Percentiles rank a stretch among this genome's conserved stretches.
phyloP scores from a whole-genome alignment of 2,888 invertebrate genomes.

The Scelioninae gen. 1 region DNA sequence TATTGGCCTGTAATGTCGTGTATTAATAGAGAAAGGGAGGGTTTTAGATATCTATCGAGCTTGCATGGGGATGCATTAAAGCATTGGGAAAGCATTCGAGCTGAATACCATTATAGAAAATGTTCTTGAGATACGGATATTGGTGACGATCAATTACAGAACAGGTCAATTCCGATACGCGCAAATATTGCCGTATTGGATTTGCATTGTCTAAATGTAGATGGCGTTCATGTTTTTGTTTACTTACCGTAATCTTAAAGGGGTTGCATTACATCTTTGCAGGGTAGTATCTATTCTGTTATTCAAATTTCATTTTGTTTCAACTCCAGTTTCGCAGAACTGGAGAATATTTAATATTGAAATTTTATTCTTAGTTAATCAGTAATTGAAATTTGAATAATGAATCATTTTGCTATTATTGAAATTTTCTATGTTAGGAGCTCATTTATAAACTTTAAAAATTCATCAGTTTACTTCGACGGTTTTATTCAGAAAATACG shows the following conservation, averaged over 20 bases:
- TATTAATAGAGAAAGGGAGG: background rate
- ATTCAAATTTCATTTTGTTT: conserved; percentile 10
- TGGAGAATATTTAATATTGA: background rate
- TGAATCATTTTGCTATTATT: background rate
- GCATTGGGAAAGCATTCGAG: conserved; percentile 26
- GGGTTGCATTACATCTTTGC: background rate
- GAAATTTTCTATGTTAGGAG: background rate
- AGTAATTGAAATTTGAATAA: conserved; percentile 3
- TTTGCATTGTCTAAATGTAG: conserved; percentile 15
- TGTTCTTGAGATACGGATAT: conserved; percentile 50
- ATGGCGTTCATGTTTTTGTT: conserved; percentile 5
- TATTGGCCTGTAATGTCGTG: background rate
- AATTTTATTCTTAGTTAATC: background rate
- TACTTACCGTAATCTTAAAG: background rate
- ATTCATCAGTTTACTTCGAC: background rate
- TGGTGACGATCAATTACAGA: conserved; percentile 54
- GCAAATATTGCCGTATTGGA: conserved; percentile 31
- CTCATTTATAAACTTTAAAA: background rate
- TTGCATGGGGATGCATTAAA: conserved; percentile 13
- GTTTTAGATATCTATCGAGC: conserved; percentile 6
- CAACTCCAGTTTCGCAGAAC: background rate
- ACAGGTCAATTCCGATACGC: conserved; percentile 35
- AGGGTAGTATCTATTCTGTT: conserved; percentile 1
- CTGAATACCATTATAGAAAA: conserved; percentile 58
- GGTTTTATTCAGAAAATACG: background rate